These are phyloP conservation scores for Cephus runcator DNA, from an alignment of 2,888 invertebrate genomes.

Conservation along the genomic window DNA sequence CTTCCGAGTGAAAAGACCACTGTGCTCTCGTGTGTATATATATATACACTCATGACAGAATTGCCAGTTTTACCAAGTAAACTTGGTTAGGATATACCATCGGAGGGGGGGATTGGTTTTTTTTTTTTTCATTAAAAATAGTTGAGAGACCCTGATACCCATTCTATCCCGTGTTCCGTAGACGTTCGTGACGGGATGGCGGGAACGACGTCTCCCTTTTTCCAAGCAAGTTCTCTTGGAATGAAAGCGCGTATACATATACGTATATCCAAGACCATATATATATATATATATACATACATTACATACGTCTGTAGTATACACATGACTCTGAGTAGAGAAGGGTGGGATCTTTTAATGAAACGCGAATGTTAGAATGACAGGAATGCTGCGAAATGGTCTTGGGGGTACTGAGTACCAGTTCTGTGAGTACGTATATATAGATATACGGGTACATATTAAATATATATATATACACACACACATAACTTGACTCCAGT, in stretches of 20 bases:
- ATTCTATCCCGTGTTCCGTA: not conserved
- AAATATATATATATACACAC: not conserved
- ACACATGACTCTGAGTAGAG: constrained; percentile 1
- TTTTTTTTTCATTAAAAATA: not conserved
- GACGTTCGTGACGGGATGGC: not conserved
- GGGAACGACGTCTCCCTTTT: not conserved
- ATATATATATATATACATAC: too few species aligned
- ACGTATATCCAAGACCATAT: not conserved
- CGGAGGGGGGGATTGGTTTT: not conserved
- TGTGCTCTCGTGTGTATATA: too few species aligned
- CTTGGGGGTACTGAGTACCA: constrained; percentile 44
- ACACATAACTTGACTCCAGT: not conserved
- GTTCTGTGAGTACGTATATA: constrained; percentile 8
- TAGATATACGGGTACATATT: not conserved
- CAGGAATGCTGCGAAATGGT: constrained; percentile 59
- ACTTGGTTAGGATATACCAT: not conserved
- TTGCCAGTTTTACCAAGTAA: not conserved
- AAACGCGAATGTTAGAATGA: constrained; percentile 59
- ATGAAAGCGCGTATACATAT: not conserved
- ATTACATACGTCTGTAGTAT: not conserved
- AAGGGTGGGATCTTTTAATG: constrained; percentile 53
- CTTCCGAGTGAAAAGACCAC: too few species aligned
- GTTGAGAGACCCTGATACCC: not conserved
- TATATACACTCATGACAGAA: not conserved
- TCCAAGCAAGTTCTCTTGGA: not conserved